Percentiles rank a stretch among this genome's conserved stretches.
Evolutionary conservation across 2,797 vertebrate genomes (phyloP).

Genomic region (Oceanodroma leucorhoa): DNA sequence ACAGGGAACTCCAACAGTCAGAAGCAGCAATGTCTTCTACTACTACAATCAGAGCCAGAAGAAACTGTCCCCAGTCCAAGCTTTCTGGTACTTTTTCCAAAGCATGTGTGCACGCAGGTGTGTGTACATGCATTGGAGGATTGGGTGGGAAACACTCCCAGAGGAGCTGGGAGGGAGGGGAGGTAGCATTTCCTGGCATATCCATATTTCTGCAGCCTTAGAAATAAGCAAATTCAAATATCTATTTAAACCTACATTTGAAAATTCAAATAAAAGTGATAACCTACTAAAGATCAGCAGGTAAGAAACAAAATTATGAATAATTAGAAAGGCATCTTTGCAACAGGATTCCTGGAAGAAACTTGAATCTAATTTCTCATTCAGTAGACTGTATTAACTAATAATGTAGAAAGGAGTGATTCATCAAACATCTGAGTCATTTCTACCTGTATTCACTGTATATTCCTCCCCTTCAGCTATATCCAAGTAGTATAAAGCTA

Average conservation of each 20-base stretch:
- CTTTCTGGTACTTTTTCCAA: not conserved
- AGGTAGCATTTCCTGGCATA: not conserved
- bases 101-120: not conserved
- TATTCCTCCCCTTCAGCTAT: slow-evolving; percentile 13
- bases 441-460: slow-evolving; percentile 35
- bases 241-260: not conserved
- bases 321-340: not conserved
- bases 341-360: not conserved
- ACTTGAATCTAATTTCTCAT: not conserved
- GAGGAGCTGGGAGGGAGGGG: not conserved
- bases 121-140: not conserved
- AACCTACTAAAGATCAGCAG: not conserved
- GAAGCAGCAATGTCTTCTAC: not conserved
- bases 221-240: not conserved
- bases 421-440: slow-evolving; percentile 34
- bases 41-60: not conserved
- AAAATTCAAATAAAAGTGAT: not conserved
- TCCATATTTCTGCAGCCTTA: not conserved
- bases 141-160: not conserved
- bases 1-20: not conserved
- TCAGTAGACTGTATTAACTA: not conserved
- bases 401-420: slow-evolving; percentile 15
- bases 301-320: not conserved
- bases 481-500: not conserved
- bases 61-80: not conserved